Conservation (phyloP, 2,113 vertebrate genomes). For the Nesospiza acunhae region DNA sequence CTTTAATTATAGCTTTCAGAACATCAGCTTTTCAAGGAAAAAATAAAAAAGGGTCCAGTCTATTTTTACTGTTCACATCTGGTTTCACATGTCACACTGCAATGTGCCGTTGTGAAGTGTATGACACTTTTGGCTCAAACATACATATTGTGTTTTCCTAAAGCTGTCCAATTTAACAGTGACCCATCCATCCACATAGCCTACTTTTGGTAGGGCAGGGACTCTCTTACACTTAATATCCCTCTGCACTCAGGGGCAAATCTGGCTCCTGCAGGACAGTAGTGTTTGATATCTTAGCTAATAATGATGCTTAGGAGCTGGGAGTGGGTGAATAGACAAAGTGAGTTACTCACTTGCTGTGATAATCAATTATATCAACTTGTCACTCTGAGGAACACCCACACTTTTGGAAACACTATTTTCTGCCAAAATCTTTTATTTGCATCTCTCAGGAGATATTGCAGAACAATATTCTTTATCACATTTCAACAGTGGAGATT, state of each 20-base stretch:
- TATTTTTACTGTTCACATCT: slow-evolving; percentile 53
- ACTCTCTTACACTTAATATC: not conserved
- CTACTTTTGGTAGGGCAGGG: not conserved
- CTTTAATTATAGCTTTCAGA: slow-evolving; percentile 53
- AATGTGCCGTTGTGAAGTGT: not conserved
- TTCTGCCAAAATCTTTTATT: not conserved
- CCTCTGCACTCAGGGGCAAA: not conserved
- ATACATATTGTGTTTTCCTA: not conserved
- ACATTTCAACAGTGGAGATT: not conserved
- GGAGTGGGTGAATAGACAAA: not conserved
- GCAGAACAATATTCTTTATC: not conserved
- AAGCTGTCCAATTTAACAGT: slow-evolving; percentile 25
- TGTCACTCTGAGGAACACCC: not conserved
- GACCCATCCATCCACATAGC: not conserved
- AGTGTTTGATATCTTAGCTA: not conserved
- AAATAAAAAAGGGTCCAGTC: not conserved
- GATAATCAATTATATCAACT: not conserved
- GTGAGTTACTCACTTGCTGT: not conserved
- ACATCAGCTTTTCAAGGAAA: not conserved
- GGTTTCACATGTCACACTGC: not conserved
- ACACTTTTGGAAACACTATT: not conserved
- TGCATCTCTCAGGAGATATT: not conserved
- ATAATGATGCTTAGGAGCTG: not conserved
- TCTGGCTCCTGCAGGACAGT: not conserved
- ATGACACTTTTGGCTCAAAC: not conserved